Evolutionary conservation across 2,113 vertebrate genomes (phyloP).

Genomic region (Psilopsiagon aymara): DNA sequence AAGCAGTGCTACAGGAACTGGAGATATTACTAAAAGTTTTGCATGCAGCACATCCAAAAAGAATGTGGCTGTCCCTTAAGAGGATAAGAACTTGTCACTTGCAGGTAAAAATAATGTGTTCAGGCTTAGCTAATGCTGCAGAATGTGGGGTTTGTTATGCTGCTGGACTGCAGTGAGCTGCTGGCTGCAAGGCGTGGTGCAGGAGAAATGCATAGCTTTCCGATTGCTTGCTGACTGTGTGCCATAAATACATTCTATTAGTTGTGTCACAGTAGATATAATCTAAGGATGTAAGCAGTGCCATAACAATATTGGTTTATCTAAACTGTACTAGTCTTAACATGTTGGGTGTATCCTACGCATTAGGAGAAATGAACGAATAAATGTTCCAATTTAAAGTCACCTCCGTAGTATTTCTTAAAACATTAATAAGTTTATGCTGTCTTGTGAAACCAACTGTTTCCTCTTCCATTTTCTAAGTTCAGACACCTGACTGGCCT

Average conservation of each 20-base stretch:
- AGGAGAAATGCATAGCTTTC: neutral
- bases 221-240: neutral
- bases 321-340: neutral
- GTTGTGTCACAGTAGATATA: neutral
- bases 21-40: neutral
- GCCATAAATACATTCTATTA: neutral
- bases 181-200: neutral
- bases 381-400: neutral
- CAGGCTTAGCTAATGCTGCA: neutral
- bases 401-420: neutral
- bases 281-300: neutral
- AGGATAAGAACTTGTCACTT: neutral
- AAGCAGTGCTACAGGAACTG: neutral
- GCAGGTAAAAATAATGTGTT: conserved; percentile 2
- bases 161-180: neutral
- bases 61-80: neutral
- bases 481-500: neutral
- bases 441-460: neutral
- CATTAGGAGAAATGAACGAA: neutral
- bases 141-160: neutral
- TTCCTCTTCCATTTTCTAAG: neutral
- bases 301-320: neutral
- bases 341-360: neutral
- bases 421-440: neutral
- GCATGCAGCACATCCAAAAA: neutral